phyloP scores from a whole-genome alignment of 2,888 invertebrate genomes.

The Agrochola lychnidis region DNA sequence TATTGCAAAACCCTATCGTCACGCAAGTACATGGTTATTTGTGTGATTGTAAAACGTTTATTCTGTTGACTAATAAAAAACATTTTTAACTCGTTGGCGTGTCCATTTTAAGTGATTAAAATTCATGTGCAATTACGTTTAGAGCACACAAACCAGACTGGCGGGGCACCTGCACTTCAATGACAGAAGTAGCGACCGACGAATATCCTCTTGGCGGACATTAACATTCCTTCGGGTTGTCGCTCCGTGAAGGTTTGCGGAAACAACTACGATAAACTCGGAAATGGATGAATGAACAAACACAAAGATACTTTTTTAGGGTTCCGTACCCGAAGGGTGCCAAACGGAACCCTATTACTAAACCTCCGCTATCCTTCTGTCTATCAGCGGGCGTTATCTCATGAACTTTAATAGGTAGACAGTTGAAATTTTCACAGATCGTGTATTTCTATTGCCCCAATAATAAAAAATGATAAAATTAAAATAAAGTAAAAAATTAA shows the following conservation, averaged over 20 bases:
- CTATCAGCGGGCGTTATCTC: too few relatives aligned
- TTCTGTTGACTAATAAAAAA: constrained; percentile 3
- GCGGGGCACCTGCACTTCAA: constrained; percentile 9
- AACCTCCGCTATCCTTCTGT: too few relatives aligned
- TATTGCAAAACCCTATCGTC: constrained; percentile 38
- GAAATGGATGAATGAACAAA: constrained; percentile 29
- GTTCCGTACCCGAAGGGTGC: too few relatives aligned
- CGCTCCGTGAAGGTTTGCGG: constrained; percentile 62
- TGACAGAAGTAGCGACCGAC: constrained; percentile 13
- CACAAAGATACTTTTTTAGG: background rate
- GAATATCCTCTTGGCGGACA: constrained; percentile 54
- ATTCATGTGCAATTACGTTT: constrained; percentile 3
- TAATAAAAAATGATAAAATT: too few relatives aligned
- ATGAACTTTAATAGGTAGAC: too few relatives aligned
- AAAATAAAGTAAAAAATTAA: too few relatives aligned
- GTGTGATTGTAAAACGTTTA: constrained; percentile 16
- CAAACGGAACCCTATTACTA: too few relatives aligned
- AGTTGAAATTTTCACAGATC: too few relatives aligned
- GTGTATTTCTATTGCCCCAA: too few relatives aligned
- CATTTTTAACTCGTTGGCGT: too few relatives aligned
- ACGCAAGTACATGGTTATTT: constrained; percentile 15
- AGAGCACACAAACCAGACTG: background rate
- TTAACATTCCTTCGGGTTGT: constrained; percentile 54
- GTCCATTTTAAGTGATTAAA: background rate
- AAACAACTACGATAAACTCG: constrained; percentile 41